Percentiles rank a stretch among this genome's conserved stretches.
Conservation (phyloP, 1,140 invertebrate genomes). For the Drosophila prosaltans region DNA sequence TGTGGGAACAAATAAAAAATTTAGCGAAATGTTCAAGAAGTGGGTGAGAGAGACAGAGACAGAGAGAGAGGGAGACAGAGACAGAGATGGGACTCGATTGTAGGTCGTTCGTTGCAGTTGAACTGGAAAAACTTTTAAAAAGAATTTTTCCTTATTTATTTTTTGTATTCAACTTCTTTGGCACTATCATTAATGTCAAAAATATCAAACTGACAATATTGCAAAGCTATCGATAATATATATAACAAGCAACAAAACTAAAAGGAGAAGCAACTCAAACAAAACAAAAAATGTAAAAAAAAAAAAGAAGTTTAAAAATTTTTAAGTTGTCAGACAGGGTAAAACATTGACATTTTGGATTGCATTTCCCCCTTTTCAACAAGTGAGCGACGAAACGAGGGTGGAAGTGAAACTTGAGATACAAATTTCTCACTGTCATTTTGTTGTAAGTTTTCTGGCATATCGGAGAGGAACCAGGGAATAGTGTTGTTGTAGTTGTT, state of each 20-base stretch:
- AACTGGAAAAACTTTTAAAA: conserved; percentile 40
- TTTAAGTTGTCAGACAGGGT: conserved; percentile 24
- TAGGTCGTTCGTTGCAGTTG: conserved; percentile 35
- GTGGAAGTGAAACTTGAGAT: conserved; percentile 9
- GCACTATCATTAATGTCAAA: conserved; percentile 71
- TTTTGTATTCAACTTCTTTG: background rate
- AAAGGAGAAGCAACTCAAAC: conserved; percentile 10
- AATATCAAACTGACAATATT: conserved; percentile 72
- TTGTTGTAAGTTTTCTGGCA: conserved; percentile 32
- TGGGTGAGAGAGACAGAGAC: conserved; percentile 22
- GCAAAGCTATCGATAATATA: conserved; percentile 68
- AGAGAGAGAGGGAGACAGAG: background rate
- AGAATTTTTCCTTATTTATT: conserved; percentile 28
- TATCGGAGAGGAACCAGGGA: conserved; percentile 16
- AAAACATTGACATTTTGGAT: conserved; percentile 45
- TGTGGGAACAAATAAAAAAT: conserved; percentile 80
- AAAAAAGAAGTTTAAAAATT: background rate
- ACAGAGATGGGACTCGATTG: conserved; percentile 37
- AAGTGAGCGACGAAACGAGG: background rate
- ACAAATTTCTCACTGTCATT: conserved; percentile 70
- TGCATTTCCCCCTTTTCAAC: conserved; percentile 37
- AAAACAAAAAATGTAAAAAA: background rate
- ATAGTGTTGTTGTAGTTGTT: conserved; percentile 34
- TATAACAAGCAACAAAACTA: conserved; percentile 11
- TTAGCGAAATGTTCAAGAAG: conserved; percentile 69